phyloP scores from a whole-genome alignment of 1,140 invertebrate genomes.

The Rhagoletis pomonella region DNA sequence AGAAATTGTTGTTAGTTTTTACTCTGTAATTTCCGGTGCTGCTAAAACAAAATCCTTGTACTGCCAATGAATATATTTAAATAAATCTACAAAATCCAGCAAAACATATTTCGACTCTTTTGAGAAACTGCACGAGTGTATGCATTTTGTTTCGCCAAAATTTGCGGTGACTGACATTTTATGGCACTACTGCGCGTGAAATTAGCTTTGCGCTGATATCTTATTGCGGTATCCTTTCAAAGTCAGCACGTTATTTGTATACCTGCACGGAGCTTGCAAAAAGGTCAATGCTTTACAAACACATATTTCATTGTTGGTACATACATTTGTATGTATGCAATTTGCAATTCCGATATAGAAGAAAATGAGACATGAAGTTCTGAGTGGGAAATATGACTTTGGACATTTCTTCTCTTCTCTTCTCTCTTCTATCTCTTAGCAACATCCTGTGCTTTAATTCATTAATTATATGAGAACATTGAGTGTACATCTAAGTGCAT shows the following conservation, averaged over 20 bases:
- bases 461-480: background rate
- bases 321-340: background rate
- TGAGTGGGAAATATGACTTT: background rate
- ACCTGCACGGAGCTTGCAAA: background rate
- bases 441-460: background rate
- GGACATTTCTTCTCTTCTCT: too few species aligned
- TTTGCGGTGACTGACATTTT: background rate
- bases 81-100: conserved; percentile 19
- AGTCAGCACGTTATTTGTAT: background rate
- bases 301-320: background rate
- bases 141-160: background rate
- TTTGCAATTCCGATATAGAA: background rate
- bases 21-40: conserved; percentile 26
- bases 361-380: background rate
- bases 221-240: background rate
- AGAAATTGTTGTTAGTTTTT: background rate
- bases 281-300: background rate
- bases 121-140: background rate
- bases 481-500: background rate
- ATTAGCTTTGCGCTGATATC: background rate
- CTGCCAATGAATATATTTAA: conserved; percentile 36
- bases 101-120: background rate
- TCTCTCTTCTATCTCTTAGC: background rate
- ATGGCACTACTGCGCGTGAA: conserved; percentile 9
- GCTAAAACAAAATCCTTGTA: conserved; percentile 48